Conservation (phyloP, 2,888 invertebrate genomes). For the Spicauda simplicius region DNA sequence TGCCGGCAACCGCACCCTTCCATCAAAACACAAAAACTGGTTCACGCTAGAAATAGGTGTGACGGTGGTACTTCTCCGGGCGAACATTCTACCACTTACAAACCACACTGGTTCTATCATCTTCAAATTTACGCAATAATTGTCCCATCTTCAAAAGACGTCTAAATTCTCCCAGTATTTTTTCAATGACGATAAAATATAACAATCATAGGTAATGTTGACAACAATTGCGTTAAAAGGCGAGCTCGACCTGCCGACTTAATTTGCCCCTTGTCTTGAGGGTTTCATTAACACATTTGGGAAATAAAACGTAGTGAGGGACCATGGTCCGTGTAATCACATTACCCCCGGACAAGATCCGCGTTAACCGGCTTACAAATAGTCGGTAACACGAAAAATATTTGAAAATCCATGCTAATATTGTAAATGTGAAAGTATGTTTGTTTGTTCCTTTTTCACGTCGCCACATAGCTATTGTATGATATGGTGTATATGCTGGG, state of each 20-base stretch:
- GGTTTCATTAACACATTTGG: slow-evolving; percentile 58
- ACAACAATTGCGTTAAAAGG: slow-evolving; percentile 23
- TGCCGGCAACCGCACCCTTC: too few relatives aligned
- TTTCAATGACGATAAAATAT: background rate
- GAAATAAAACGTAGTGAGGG: slow-evolving; percentile 52
- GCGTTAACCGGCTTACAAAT: slow-evolving; percentile 38
- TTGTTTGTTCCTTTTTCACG: too few relatives aligned
- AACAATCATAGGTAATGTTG: slow-evolving; percentile 20
- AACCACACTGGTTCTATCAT: too few relatives aligned
- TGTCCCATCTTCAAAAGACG: background rate
- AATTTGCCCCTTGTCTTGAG: slow-evolving; percentile 53
- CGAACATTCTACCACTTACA: too few relatives aligned
- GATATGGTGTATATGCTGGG: too few relatives aligned
- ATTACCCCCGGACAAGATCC: slow-evolving; percentile 50
- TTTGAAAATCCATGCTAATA: too few relatives aligned
- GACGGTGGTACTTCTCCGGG: too few relatives aligned
- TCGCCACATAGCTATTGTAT: too few relatives aligned
- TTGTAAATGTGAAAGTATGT: too few relatives aligned
- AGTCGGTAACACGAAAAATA: background rate
- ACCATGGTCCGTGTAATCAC: slow-evolving; percentile 51
- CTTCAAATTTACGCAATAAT: too few relatives aligned
- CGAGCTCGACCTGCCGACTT: slow-evolving; percentile 42
- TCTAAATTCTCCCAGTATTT: background rate
- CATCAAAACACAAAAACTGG: too few relatives aligned
- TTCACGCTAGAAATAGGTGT: too few relatives aligned